Base-by-base conservation (phyloP, 1,140 invertebrate genomes). In the Bicyclus anynana region DNA sequence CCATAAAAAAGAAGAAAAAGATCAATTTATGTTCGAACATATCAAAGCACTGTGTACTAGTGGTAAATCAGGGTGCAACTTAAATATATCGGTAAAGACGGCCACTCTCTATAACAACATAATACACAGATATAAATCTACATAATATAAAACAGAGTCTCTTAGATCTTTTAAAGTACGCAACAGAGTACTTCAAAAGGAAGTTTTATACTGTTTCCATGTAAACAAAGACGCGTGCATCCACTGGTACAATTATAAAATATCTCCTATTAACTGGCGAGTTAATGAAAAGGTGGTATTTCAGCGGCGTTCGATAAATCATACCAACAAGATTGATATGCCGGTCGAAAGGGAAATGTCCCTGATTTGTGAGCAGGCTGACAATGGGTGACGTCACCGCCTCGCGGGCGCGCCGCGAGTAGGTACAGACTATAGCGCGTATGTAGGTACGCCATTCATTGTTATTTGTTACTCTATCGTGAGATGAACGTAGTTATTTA, bases 301-400 rank as follows among this genome's bases (percentile, higher is more conserved):
- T 55, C 59, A 59, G 64, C 62, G 62, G 62, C 37, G 53, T 54
- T 52, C 62, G 58, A 80, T 82, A 80, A 75, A 82, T 82, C 74
- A 79, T 74, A 74, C 66, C 65, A 69, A 60, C 66, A 79, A 82
- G 77, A 82, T 82, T 82, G 79, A 82, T 82, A 75, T 71, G 67
- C 49, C 62, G 69, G 62, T 46, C 65, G 74, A 80, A 74, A 80
- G 74, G 76, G 74, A 75, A 80, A 76, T 64, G 67, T 52, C 53
- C 76, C 70, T 84, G 80, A 84, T 84, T 84, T 84, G 80, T 77
- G 75, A 68, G 58, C 62, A 58, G 47, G 57, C 65, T 55, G 65
- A 77, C 76, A 79, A 82, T 78, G 61, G 67, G 66, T 80, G 77
- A 80, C 79, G 77, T 76, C 76, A 77, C 68, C 49, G 56, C 51